Conservation (phyloP, 2,797 vertebrate genomes). For the Melanogrammus aeglefinus region DNA sequence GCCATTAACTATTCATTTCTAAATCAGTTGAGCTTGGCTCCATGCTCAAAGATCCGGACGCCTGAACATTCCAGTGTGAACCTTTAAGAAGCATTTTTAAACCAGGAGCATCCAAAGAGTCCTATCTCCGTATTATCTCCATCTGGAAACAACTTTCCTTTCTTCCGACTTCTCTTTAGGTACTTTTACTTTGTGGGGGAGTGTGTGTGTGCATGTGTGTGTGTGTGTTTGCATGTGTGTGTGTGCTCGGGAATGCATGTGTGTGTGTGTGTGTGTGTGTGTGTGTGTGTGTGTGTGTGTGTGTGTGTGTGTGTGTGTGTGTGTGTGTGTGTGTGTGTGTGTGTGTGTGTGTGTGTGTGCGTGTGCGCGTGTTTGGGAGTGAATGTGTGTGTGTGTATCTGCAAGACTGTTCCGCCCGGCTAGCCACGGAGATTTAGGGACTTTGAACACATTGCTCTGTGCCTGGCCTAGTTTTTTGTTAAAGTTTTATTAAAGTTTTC, state of each 20-base stretch:
- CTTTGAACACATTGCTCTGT: conserved; percentile 38
- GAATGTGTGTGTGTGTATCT: neutral
- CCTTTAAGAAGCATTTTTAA: neutral
- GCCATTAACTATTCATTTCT: neutral
- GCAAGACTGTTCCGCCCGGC: neutral
- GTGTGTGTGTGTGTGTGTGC: neutral
- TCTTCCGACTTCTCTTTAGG: neutral
- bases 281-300: neutral
- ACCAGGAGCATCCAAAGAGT: neutral
- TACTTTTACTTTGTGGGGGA: neutral
- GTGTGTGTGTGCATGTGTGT: neutral
- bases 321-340: neutral
- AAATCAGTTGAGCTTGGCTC: neutral
- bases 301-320: neutral
- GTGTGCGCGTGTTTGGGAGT: neutral
- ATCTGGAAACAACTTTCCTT: neutral
- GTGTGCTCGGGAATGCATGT: neutral
- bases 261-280: neutral
- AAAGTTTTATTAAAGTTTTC: conserved; percentile 44
- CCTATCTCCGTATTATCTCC: neutral
- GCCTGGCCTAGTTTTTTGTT: conserved; percentile 45
- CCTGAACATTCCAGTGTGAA: neutral
- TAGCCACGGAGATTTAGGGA: conserved; percentile 38
- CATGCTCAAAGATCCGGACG: neutral
- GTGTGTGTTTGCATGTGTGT: neutral